Base-by-base conservation (phyloP, 2,888 invertebrate species). In the Acanthopleura granulata region DNA sequence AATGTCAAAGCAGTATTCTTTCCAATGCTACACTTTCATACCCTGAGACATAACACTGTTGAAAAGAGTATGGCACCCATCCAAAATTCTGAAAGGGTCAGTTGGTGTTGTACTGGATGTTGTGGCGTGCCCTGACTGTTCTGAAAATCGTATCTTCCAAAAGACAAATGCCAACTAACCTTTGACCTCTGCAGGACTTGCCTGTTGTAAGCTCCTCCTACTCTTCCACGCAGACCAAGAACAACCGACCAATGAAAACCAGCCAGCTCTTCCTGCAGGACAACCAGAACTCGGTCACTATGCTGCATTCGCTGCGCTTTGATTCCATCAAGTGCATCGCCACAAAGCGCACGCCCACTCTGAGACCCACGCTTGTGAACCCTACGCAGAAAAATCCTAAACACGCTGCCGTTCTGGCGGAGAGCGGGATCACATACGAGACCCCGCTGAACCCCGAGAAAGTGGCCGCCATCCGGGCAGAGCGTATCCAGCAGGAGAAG, bases 381-480 rank as follows among this genome's bases (percentile, higher is more conserved):
- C 94, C 94, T 15, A 86, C 89, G 0, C 83, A 86, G 73, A 96
- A 95, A 91, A 96, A 94, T 91, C 93, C 95, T 6, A 96, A 96
- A 62, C 96, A 96, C 90, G 94, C 95, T 40, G 94, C 95, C 72
- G 94, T 96, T 77, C 91, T 97, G 84, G 93, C 93, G 76, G 97
- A 97, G 82, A 94, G 94, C 88, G 95, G 95, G 51, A 95, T 98
- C 77, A 93, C 92, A 79, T 95, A 96, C 88, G 97, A 98, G 85
- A 93, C 93, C 88, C 97, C 97, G 11, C 92, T 96, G 72, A 92
- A 94, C 81, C 97, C 97, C 0, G 93, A 94, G 76, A 86, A 89
- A 76, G 87, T 90, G 74, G 90, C 89, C 0, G 85, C 86, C 69
- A 87, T 85, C 49, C 93, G 96, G 86, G 95, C 96, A 22, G 97